Conservation (phyloP, 2,888 invertebrate species). For the Drosophila lutescens region DNA sequence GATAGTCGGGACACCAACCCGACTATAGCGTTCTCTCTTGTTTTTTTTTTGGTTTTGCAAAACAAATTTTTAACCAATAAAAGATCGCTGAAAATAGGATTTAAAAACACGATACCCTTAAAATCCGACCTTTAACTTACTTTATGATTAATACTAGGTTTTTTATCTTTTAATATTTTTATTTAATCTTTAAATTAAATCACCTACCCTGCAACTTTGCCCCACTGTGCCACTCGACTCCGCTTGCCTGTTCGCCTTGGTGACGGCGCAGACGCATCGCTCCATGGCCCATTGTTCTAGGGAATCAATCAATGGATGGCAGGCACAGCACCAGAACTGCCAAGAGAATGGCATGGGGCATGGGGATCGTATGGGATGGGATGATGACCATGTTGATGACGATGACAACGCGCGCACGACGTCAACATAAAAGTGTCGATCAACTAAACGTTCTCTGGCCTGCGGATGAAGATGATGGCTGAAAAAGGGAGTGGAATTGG, state of each 20-base stretch:
- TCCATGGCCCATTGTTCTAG: slow-evolving; percentile 73
- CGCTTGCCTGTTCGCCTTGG: slow-evolving; percentile 14
- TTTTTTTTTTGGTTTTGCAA: too few relatives aligned
- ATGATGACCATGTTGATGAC: slow-evolving; percentile 51
- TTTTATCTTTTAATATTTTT: neutral
- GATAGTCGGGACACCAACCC: too few relatives aligned
- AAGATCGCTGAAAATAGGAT: too few relatives aligned
- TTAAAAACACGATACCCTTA: too few relatives aligned
- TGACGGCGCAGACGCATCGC: slow-evolving; percentile 24
- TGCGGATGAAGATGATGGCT: slow-evolving; percentile 22
- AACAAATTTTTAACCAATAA: too few relatives aligned
- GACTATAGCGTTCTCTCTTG: too few relatives aligned
- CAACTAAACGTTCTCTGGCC: slow-evolving; percentile 77
- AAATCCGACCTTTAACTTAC: neutral
- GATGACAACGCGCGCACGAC: slow-evolving; percentile 79
- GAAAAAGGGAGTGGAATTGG: slow-evolving; percentile 16
- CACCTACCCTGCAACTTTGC: neutral
- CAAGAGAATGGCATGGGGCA: slow-evolving; percentile 47
- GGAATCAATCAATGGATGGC: slow-evolving; percentile 77
- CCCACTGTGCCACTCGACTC: slow-evolving; percentile 59
- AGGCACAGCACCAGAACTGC: slow-evolving; percentile 75
- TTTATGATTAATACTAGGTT: neutral
- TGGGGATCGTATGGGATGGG: slow-evolving; percentile 1
- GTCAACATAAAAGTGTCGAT: slow-evolving; percentile 81
- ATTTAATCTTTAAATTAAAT: neutral